Base-by-base conservation (phyloP, 1,140 invertebrate genomes). In the Glossosoma conforme region DNA sequence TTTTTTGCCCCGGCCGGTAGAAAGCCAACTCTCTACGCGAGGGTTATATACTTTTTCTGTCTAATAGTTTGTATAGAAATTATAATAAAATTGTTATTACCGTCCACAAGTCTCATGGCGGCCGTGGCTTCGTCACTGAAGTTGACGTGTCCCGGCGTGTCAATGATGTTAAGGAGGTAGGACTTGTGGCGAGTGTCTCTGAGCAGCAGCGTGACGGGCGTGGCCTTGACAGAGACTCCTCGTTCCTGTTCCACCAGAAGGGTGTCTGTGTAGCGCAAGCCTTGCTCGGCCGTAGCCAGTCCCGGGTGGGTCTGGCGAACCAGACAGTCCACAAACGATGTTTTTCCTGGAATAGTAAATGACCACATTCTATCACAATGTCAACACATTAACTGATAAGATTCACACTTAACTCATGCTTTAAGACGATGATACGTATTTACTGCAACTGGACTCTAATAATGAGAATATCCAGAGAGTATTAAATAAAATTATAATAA, bases 91-190 rank as follows among this genome's bases (percentile, higher is more conserved):
- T 18, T 41, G 32, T 28, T 60, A 61, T 64, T 54, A 72, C 97
- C 97, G 76, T 99, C 97, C 61, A 90, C 92, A 32, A 99, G 76
- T 40, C 97, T 81, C 74, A 97, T 91, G 0, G 96, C 91, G 20
- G 97, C 97, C 1, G 97, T 98, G 1, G 93, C 93, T 77, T 99
- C 97, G 76, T 99, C 97, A 15, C 96, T 98, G 67, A 99, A 99
- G 68, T 99, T 99, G 0, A 99, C 96, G 77, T 99, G 97, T n/a
- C 86, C 94, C n/a, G 96, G 95, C 2, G 97, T 98, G 65, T 99
- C 97, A 68, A 98, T 93, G 47, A 99, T 82, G 66, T 99, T 99
- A 47, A 99, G 76, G 11, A 99, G 74, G 73, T 89, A 97, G 11
- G 93, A 97, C 69, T 99, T 99, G 15, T 86, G 86, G 64, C 91